Percentiles rank a stretch among this genome's conserved stretches.
Conservation (phyloP, 1,140 invertebrate genomes). For the Trachymyrmex septentrionalis region DNA sequence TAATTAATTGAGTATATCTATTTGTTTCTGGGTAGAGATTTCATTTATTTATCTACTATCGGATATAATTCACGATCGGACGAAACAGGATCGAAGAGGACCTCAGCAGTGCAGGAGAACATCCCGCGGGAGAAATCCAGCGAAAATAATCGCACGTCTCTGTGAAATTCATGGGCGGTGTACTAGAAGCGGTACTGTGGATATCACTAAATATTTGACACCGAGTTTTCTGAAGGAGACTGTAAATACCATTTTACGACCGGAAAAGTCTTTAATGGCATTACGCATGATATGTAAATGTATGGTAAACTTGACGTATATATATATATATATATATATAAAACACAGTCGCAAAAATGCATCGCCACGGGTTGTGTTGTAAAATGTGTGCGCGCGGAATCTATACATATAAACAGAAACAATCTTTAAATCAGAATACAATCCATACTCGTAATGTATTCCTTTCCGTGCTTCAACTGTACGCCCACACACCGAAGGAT, state of each 20-base stretch:
- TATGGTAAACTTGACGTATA: conserved; percentile 22
- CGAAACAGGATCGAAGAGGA: conserved; percentile 54
- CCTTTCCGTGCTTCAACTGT: neutral
- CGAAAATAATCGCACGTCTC: conserved; percentile 62
- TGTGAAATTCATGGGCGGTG: conserved; percentile 66
- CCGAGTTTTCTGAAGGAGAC: conserved; percentile 56
- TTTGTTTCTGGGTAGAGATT: neutral
- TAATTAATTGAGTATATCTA: neutral
- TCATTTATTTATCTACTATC: conserved; percentile 14
- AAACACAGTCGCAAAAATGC: neutral
- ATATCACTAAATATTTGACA: conserved; percentile 69
- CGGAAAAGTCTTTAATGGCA: conserved; percentile 13
- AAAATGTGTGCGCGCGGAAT: neutral
- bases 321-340: neutral
- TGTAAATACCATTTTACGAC: conserved; percentile 5
- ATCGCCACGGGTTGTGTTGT: neutral
- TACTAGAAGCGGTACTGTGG: neutral
- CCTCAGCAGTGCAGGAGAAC: neutral
- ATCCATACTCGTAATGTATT: conserved; percentile 18
- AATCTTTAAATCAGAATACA: conserved; percentile 30
- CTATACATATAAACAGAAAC: conserved; percentile 1
- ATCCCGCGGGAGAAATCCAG: conserved; percentile 48
- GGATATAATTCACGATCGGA: conserved; percentile 22
- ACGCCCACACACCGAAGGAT: neutral
- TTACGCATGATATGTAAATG: conserved; percentile 34